Percentiles rank a stretch among this genome's conserved stretches.
Conservation (phyloP, 2,113 vertebrate species). For the Callocephalon fimbriatum region DNA sequence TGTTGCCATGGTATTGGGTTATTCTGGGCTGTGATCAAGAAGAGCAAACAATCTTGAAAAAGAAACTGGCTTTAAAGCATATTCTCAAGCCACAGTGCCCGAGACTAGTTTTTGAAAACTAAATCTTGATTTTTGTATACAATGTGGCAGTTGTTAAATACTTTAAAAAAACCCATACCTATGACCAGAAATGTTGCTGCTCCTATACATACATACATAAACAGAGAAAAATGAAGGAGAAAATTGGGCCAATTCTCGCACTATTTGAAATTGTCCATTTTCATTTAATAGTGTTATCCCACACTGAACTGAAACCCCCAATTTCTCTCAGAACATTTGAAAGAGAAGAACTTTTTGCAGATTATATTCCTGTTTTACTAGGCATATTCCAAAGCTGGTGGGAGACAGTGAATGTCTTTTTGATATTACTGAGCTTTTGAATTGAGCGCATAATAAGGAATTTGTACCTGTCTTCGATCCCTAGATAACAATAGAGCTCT, state of each 20-base stretch:
- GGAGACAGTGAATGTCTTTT: not conserved
- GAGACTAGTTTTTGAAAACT: not conserved
- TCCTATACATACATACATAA: not conserved
- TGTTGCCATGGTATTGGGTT: constrained; percentile 41
- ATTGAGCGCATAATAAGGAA: not conserved
- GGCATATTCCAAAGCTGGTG: not conserved
- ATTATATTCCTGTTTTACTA: not conserved
- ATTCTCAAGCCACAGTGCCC: not conserved
- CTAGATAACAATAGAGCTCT: not conserved
- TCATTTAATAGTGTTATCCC: not conserved
- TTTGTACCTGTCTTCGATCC: not conserved
- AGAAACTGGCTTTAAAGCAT: not conserved
- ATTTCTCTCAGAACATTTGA: not conserved
- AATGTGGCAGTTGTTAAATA: not conserved
- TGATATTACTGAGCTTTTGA: not conserved
- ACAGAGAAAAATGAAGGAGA: not conserved
- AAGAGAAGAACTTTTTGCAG: not conserved
- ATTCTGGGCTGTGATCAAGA: constrained; percentile 36
- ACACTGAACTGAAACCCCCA: not conserved
- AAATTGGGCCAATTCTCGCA: not conserved
- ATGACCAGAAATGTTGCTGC: not conserved
- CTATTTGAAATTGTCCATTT: not conserved
- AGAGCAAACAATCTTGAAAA: constrained; percentile 32
- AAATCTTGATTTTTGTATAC: not conserved
- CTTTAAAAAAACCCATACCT: accelerated